Base-by-base conservation (phyloP, 2,797 vertebrate species). In the Aeoliscus strigatus region DNA sequence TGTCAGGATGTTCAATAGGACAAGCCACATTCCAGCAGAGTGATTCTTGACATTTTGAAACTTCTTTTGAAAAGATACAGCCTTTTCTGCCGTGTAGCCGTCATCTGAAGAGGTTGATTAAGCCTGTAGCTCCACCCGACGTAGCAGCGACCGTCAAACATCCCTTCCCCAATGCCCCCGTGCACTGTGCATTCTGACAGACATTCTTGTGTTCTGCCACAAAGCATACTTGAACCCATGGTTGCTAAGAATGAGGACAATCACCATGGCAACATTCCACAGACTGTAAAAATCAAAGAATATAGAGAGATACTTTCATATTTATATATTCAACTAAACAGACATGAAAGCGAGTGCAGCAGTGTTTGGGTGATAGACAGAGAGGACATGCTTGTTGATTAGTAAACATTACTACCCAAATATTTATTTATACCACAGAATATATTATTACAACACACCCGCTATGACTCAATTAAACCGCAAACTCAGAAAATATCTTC, bases 231-330 rank as follows among this genome's bases (percentile, higher is more conserved):
- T 63, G 61, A 72, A 66, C 51, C 48, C 8, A 23, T 34, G 23
- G 37, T 43, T 36, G 38, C 39, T 14, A 45, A 42, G 15, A 39
- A 28, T 52, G 50, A 66, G 35, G 9, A 5, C 7, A 12, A 42
- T 72, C 27, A 14, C 56, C 39, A 66, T 60, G 50, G 55, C 47
- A 55, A 70, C 67, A 27, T 35, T 54, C 30, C 30, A 8, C 39
- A 31, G 56, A 46, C 36, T 30, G 45, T 48, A 45, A 46, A 30
- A 17, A 27, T 8, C 53, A 32, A 8, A 37, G 32, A 9, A 17
- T 21, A 57, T 18, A 40, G 24, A 42, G 13, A 31, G 45, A 51
- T 36, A 47, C n/a, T n/a, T n/a, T n/a, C n/a, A n/a, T n/a, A n/a
- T n/a, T n/a, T n/a, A n/a, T n/a, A n/a, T n/a, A n/a, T n/a, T n/a